Evolutionary conservation across 2,888 invertebrate genomes (phyloP).

Genomic region (Scaptodrosophila latifasciaeformis): DNA sequence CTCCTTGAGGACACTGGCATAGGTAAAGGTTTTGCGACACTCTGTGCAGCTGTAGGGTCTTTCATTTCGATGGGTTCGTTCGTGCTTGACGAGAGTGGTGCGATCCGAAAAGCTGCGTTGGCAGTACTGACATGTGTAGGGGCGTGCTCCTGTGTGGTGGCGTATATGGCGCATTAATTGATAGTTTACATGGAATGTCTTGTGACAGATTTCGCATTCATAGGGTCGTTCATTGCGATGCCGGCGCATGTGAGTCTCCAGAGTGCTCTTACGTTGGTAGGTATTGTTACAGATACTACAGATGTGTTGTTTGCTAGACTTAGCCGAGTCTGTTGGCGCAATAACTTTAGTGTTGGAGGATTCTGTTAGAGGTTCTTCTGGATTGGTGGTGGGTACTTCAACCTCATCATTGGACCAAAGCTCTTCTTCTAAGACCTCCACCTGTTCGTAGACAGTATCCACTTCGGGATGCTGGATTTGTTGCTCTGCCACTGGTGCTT

Average conservation of each 20-base stretch:
- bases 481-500: neutral
- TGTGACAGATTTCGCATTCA: constrained; percentile 73
- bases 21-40: constrained; percentile 73
- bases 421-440: constrained; percentile 39
- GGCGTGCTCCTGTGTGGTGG: constrained; percentile 72
- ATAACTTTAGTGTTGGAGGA: too few relatives aligned
- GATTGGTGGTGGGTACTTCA: constrained; percentile 10
- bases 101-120: constrained; percentile 72
- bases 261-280: constrained; percentile 71
- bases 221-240: constrained; percentile 72
- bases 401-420: constrained; percentile 48
- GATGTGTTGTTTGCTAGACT: constrained; percentile 50
- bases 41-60: constrained; percentile 71
- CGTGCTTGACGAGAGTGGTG: constrained; percentile 73
- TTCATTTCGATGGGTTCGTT: constrained; percentile 73
- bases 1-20: constrained; percentile 72
- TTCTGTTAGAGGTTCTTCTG: constrained; percentile 11
- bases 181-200: constrained; percentile 72
- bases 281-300: constrained; percentile 73
- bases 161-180: constrained; percentile 74
- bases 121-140: constrained; percentile 72
- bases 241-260: constrained; percentile 73
- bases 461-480: constrained; percentile 5
- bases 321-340: neutral
- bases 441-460: constrained; percentile 32